Evolutionary conservation across 2,113 vertebrate genomes (phyloP).

Genomic region (Eurystomus gularis): DNA sequence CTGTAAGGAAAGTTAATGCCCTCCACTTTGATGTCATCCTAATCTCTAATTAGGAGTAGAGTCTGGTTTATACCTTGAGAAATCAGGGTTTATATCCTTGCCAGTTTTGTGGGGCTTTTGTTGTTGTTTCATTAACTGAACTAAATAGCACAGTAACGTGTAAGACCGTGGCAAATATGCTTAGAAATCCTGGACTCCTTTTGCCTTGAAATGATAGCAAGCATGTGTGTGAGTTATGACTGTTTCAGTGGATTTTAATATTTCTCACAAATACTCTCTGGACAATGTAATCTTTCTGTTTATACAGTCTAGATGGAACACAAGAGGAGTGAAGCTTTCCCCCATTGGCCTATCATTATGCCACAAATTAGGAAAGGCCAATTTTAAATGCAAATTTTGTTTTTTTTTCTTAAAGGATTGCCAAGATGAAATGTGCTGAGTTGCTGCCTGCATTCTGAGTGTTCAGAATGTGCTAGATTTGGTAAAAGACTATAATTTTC

Average conservation of each 20-base stretch:
- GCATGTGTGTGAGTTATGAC: background rate
- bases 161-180: background rate
- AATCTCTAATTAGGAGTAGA: background rate
- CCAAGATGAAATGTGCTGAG: background rate
- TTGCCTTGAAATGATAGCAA: background rate
- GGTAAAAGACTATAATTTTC: slow-evolving; percentile 23
- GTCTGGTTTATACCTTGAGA: background rate
- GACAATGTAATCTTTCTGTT: background rate
- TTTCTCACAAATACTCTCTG: background rate
- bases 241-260: background rate
- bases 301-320: background rate
- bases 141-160: background rate
- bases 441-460: background rate
- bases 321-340: background rate
- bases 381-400: slow-evolving; percentile 27
- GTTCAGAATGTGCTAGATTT: background rate
- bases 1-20: background rate
- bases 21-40: background rate
- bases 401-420: background rate
- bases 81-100: rapidly evolving
- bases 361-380: background rate
- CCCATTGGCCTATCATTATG: background rate
- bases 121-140: background rate
- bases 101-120: background rate
- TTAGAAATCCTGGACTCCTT: background rate